Percentiles rank a stretch among this genome's conserved stretches.
Conservation (phyloP, 2,797 vertebrate genomes). For the Pangasius djambal region DNA sequence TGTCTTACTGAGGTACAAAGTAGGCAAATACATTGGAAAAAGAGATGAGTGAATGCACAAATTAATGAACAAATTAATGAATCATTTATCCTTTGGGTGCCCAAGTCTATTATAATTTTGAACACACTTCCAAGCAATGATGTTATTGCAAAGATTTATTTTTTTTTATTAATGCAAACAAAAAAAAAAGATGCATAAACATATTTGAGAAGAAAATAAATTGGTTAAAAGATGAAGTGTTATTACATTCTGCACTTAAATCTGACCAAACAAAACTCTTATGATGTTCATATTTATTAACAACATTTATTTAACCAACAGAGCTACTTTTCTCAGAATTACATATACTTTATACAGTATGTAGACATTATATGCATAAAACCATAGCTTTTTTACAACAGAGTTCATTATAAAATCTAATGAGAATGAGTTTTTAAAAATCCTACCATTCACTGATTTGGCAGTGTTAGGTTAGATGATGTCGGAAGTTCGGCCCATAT, state of each 20-base stretch:
- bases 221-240: not conserved
- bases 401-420: not conserved
- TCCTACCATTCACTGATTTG: not conserved
- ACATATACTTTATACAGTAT: not conserved
- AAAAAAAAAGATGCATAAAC: not conserved
- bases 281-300: not conserved
- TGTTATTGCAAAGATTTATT: not conserved
- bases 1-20: not conserved
- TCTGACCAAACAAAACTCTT: not conserved
- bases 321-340: not conserved
- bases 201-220: not conserved
- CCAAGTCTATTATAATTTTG: conserved; percentile 12
- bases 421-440: not conserved
- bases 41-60: not conserved
- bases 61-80: conserved; percentile 9
- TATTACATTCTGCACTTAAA: too few species aligned
- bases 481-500: conserved; percentile 4
- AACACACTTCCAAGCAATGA: not conserved
- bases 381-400: too few species aligned
- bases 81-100: not conserved
- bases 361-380: not conserved
- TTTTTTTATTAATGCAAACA: not conserved
- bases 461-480: not conserved
- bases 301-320: not conserved
- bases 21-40: not conserved